Percentiles rank a stretch among this genome's conserved stretches.
Evolutionary conservation across 37 sponge, comb jelly and placozoan species (phyloP).

Genomic region (Axinella damicornis): DNA sequence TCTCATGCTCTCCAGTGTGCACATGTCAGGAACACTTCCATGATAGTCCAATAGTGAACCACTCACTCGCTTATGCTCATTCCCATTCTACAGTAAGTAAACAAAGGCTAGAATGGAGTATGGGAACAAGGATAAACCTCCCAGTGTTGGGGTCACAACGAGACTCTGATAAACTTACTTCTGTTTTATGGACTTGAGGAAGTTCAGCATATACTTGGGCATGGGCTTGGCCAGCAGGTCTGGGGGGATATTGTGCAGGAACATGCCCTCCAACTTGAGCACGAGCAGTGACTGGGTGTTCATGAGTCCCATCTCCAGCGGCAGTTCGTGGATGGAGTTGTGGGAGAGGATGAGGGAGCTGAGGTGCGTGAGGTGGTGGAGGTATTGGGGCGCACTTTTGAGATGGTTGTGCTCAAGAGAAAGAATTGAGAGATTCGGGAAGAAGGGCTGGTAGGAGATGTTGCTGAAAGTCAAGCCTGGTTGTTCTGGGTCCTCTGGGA

Average conservation of each 20-base stretch:
- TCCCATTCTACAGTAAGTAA: too few relatives aligned
- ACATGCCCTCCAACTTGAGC: conserved; percentile 57
- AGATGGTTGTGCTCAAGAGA: conserved; percentile 48
- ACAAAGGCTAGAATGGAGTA: too few relatives aligned
- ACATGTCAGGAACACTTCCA: too few relatives aligned
- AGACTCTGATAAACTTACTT: conserved; percentile 64
- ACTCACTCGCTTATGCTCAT: too few relatives aligned
- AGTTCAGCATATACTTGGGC: conserved; percentile 40
- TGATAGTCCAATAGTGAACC: too few relatives aligned
- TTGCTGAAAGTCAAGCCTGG: neutral
- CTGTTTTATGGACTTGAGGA: conserved; percentile 64
- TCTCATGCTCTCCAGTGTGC: too few relatives aligned
- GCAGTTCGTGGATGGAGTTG: conserved; percentile 51
- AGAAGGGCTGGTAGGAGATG: conserved; percentile 11
- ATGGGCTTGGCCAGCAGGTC: conserved; percentile 18
- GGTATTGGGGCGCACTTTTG: conserved; percentile 25
- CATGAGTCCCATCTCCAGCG: conserved; percentile 64
- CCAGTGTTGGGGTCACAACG: too few relatives aligned
- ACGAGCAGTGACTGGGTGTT: conserved; percentile 41
- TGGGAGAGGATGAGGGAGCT: conserved; percentile 59
- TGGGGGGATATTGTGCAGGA: conserved; percentile 35
- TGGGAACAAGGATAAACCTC: too few relatives aligned
- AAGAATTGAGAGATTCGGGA: conserved; percentile 66
- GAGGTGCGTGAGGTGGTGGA: conserved; percentile 54
- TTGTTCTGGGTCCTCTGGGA: neutral